These are phyloP conservation scores for Porites evermanni DNA, from an alignment of 92 coral and sea anemone genomes.

Conservation along the genomic window DNA sequence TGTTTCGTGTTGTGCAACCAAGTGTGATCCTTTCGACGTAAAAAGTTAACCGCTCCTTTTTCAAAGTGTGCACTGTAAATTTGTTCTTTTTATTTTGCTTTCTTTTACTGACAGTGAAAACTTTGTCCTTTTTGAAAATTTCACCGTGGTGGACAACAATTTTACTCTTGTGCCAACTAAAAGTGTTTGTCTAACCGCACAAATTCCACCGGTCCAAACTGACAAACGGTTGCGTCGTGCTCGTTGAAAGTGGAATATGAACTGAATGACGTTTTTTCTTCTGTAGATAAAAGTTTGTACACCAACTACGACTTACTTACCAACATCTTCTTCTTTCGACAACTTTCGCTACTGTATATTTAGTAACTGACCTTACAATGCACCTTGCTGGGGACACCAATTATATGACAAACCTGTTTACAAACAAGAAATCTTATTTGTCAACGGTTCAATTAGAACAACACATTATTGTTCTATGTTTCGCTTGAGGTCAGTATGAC, in stretches of 20 bases:
- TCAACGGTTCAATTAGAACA: constrained; percentile 6
- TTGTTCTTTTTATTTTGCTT: neutral
- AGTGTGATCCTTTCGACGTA: neutral
- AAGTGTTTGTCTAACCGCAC: neutral
- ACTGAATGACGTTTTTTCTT: neutral
- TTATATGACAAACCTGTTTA: neutral
- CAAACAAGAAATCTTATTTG: constrained; percentile 6
- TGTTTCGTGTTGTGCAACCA: neutral
- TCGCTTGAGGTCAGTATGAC: constrained; percentile 45
- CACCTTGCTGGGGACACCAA: neutral
- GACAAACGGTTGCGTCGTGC: neutral
- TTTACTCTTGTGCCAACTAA: neutral
- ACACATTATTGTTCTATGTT: constrained; percentile 10
- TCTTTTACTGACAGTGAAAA: too few relatives aligned
- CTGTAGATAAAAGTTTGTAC: neutral
- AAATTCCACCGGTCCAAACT: neutral
- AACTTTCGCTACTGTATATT: neutral
- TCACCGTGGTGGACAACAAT: neutral
- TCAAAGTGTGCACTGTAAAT: neutral
- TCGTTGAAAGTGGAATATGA: neutral
- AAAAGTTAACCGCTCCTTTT: neutral
- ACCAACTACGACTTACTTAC: neutral
- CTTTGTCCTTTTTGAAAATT: neutral
- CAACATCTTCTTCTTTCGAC: neutral
- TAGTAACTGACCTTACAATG: neutral